Evolutionary conservation across 2,113 vertebrate species (phyloP).

Genomic region (Cephalopholis sonnerati): DNA sequence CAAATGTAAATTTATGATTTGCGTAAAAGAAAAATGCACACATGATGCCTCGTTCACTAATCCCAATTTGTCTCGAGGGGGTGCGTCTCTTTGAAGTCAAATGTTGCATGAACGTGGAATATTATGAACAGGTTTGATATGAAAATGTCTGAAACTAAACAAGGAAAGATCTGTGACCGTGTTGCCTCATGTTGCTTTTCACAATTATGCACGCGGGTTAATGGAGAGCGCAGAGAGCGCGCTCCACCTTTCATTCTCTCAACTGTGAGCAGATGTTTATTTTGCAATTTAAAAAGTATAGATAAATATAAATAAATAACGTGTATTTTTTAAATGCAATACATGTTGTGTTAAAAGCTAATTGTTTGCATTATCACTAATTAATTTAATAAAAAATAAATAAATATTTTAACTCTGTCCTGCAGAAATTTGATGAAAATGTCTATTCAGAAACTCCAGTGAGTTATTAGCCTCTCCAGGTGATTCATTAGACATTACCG

Average conservation of each 20-base stretch:
- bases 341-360: not conserved
- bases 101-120: not conserved
- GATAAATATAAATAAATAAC: not conserved
- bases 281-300: not conserved
- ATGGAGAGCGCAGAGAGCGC: not conserved
- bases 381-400: not conserved
- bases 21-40: not conserved
- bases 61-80: not conserved
- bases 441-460: slow-evolving; percentile 26
- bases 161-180: not conserved
- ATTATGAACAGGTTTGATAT: not conserved
- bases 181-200: not conserved
- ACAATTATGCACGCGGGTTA: slow-evolving; percentile 43
- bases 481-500: slow-evolving; percentile 61
- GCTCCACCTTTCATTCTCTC: not conserved
- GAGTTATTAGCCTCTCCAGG: slow-evolving; percentile 60
- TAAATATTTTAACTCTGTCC: not conserved
- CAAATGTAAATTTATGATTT: not conserved
- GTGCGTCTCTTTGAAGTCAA: not conserved
- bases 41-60: not conserved
- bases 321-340: not conserved
- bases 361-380: not conserved
- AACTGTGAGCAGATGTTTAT: not conserved
- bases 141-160: too few relatives aligned
- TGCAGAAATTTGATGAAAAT: not conserved